Evolutionary conservation across 2,888 invertebrate genomes (phyloP).

Genomic region (Acronicta leporina): DNA sequence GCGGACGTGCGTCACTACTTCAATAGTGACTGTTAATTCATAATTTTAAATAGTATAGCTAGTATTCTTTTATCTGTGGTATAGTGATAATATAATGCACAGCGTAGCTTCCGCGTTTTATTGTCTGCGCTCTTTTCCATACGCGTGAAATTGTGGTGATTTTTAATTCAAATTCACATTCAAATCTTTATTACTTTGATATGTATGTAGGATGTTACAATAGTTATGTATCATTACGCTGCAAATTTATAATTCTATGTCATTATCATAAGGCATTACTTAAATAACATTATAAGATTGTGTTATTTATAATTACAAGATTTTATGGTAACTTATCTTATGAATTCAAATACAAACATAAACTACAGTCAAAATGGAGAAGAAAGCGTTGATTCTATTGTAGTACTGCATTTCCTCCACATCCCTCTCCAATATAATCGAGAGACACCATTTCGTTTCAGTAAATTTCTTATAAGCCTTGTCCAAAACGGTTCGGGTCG

Average conservation of each 20-base stretch:
- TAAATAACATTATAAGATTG: too few species aligned
- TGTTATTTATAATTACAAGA: too few species aligned
- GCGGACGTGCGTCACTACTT: constrained; percentile 10
- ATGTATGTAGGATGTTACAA: too few species aligned
- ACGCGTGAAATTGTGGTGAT: neutral
- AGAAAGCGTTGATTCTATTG: constrained; percentile 1
- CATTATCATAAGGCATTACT: too few species aligned
- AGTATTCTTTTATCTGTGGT: too few species aligned
- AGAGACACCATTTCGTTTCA: constrained; percentile 34
- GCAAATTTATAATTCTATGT: too few species aligned
- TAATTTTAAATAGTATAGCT: constrained; percentile 11
- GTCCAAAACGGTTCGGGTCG: constrained; percentile 56
- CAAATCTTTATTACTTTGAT: too few species aligned
- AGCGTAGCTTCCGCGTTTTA: constrained; percentile 2
- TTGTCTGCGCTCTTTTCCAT: neutral
- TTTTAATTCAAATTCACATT: too few species aligned
- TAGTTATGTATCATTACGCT: too few species aligned
- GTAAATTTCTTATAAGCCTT: constrained; percentile 51
- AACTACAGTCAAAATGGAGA: neutral
- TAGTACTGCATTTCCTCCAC: neutral
- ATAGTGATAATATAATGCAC: constrained; percentile 3
- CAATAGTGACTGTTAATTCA: constrained; percentile 6
- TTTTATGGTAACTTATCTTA: neutral
- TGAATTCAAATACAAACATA: too few species aligned
- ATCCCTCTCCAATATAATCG: constrained; percentile 11